A percentile compares a stretch with the other conserved stretches of the same genome.
phyloP scores from a whole-genome alignment of 2,113 vertebrate species.

The Synchiropus splendidus region DNA sequence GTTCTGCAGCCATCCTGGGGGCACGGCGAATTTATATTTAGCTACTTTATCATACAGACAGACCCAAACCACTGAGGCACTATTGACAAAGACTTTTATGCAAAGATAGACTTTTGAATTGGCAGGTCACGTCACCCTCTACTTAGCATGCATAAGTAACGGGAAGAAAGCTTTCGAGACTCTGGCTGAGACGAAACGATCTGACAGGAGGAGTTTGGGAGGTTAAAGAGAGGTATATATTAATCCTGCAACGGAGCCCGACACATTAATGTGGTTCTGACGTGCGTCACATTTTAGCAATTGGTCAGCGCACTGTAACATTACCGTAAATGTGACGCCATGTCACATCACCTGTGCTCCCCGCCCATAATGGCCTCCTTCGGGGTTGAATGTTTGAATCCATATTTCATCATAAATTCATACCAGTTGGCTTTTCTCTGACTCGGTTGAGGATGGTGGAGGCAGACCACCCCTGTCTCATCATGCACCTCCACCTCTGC shows the following conservation, averaged over 20 bases:
- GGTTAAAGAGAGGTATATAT: constrained; percentile 53
- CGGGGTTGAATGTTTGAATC: no score
- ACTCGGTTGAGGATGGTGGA: no score
- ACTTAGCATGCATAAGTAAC: constrained; percentile 67
- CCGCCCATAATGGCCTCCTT: no score
- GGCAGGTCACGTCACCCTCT: constrained; percentile 62
- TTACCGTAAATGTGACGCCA: no score
- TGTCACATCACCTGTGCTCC: no score
- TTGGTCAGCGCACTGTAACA: no score
- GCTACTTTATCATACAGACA: constrained; percentile 72
- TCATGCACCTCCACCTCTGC: no score
- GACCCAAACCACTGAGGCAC: constrained; percentile 37
- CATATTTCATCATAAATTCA: no score
- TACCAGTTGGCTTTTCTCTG: no score
- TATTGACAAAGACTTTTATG: constrained; percentile 69
- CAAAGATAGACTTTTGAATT: constrained; percentile 70
- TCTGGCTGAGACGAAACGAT: constrained; percentile 59
- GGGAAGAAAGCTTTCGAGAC: constrained; percentile 44
- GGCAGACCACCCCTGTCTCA: no score
- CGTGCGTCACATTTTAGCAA: no score
- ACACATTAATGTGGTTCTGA: no score
- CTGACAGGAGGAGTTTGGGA: constrained; percentile 62
- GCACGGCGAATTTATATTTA: constrained; percentile 67
- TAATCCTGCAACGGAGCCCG: constrained; percentile 15
- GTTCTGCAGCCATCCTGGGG: constrained; percentile 65